These are phyloP conservation scores for Myrmecophaga tridactyla DNA, from an alignment of 2,113 vertebrate genomes.

Conservation along the genomic window DNA sequence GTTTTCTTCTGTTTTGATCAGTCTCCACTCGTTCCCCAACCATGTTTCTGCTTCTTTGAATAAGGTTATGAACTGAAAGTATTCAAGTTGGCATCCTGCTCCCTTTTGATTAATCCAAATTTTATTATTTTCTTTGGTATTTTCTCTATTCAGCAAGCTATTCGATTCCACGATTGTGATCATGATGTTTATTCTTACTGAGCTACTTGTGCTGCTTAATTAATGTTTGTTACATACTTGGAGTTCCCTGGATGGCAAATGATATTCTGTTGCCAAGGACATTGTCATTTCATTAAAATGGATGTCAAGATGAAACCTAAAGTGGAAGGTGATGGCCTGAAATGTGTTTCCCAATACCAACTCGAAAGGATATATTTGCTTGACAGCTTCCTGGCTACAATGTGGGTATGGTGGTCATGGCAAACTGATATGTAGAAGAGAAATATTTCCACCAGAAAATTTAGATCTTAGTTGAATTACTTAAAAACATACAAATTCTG, in stretches of 20 bases:
- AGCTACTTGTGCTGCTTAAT: constrained; percentile 57
- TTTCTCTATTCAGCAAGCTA: constrained; percentile 40
- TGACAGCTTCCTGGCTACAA: constrained; percentile 38
- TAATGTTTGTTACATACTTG: constrained; percentile 61
- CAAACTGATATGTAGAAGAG: not conserved
- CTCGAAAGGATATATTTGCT: not conserved
- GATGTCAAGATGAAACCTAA: constrained; percentile 57
- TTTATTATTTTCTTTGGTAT: not conserved
- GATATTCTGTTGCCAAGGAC: constrained; percentile 47
- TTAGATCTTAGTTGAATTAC: constrained; percentile 32
- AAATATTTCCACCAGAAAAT: not conserved
- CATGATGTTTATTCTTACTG: constrained; percentile 43
- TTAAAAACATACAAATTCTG: not conserved
- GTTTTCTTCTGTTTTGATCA: not conserved
- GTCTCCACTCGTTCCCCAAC: not conserved
- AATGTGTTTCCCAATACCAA: constrained; percentile 34
- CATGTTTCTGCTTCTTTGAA: not conserved
- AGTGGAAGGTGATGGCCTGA: constrained; percentile 36
- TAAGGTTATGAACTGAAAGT: not conserved
- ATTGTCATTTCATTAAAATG: constrained; percentile 70
- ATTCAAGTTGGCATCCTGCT: not conserved
- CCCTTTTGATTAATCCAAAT: constrained; percentile 39
- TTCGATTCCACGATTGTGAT: constrained; percentile 37
- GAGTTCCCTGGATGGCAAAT: constrained; percentile 53
- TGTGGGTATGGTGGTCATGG: not conserved